A percentile compares a stretch with the other conserved stretches of the same genome.
These are phyloP conservation scores for Lacerta agilis DNA, from an alignment of 2,797 vertebrate species.

Conservation along the genomic window DNA sequence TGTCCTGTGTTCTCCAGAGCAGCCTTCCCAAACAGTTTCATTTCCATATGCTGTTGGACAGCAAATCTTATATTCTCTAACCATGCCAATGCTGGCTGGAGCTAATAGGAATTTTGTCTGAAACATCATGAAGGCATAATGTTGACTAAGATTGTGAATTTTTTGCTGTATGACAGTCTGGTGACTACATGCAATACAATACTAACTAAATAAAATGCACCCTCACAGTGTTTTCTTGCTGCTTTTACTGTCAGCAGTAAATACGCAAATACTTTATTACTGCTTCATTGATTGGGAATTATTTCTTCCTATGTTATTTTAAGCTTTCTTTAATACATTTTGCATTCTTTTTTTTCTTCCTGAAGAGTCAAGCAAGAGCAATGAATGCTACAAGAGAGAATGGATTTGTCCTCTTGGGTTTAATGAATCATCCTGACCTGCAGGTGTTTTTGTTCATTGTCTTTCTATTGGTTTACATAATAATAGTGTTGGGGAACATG, in stretches of 20 bases:
- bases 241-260: too few species aligned
- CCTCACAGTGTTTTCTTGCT: not conserved
- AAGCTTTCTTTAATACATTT: not conserved
- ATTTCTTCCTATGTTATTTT: not conserved
- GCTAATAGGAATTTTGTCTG: too few species aligned
- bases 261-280: too few species aligned
- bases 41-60: too few species aligned
- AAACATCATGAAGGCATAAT: too few species aligned
- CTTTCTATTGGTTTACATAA: constrained; percentile 48
- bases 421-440: constrained; percentile 39
- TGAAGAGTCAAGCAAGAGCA: constrained; percentile 30
- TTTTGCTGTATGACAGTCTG: too few species aligned
- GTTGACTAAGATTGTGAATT: too few species aligned
- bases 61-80: too few species aligned
- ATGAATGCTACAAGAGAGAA: constrained; percentile 59
- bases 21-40: too few species aligned
- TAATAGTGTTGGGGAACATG: constrained; percentile 51
- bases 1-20: not conserved
- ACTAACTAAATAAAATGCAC: too few species aligned
- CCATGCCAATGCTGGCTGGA: too few species aligned
- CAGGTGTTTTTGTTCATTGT: constrained; percentile 49
- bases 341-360: not conserved
- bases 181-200: too few species aligned
- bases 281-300: not conserved
- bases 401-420: constrained; percentile 63